Percentiles rank a stretch among this genome's conserved stretches.
Evolutionary conservation across 2,113 vertebrate species (phyloP).

Genomic region (Crotalus helleri): DNA sequence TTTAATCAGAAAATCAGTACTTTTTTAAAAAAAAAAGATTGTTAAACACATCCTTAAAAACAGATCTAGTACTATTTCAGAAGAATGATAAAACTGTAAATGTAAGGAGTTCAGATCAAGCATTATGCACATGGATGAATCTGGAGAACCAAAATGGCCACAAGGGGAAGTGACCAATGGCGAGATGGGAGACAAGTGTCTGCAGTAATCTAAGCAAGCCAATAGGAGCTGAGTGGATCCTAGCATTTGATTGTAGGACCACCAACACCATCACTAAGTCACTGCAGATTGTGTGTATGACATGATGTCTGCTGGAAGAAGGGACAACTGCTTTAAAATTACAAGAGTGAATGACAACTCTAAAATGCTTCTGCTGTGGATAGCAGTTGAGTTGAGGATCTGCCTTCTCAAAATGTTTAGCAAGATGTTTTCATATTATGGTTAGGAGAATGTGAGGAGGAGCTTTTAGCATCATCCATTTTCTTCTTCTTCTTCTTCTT

Average conservation of each 20-base stretch:
- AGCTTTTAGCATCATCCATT: not conserved
- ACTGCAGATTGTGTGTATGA: not conserved
- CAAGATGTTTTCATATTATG: not conserved
- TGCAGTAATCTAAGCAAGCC: not conserved
- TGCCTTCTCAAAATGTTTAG: not conserved
- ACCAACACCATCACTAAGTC: not conserved
- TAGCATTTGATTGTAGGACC: not conserved
- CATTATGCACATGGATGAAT: not conserved
- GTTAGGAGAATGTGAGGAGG: not conserved
- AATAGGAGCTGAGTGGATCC: not conserved
- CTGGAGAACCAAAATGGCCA: not conserved
- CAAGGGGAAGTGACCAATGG: not conserved
- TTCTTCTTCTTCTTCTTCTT: too few relatives aligned
- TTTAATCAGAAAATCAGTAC: not conserved
- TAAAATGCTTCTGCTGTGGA: not conserved
- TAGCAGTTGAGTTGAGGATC: not conserved
- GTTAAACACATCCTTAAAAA: not conserved
- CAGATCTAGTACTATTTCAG: too few relatives aligned
- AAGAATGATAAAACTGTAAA: too few relatives aligned
- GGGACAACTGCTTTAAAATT: not conserved
- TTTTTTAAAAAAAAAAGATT: not conserved
- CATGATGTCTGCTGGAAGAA: not conserved
- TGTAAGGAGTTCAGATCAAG: not conserved
- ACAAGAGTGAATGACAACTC: not conserved
- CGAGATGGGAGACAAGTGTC: not conserved